These are phyloP conservation scores for Syrrhaptes paradoxus DNA, from an alignment of 2,113 vertebrate genomes.

Conservation along the genomic window DNA sequence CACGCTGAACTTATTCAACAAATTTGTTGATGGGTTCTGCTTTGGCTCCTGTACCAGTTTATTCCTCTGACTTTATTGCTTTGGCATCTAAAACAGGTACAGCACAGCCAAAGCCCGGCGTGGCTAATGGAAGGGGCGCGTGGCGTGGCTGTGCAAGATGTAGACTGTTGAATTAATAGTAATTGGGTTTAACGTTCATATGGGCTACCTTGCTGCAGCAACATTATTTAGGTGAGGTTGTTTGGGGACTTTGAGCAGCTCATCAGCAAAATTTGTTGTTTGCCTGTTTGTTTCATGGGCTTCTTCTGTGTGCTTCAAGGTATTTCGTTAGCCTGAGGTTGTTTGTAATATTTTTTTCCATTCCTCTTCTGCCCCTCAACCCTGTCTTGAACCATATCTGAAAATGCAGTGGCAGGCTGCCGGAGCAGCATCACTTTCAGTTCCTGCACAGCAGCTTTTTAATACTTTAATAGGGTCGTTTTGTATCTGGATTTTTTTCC, in stretches of 20 bases:
- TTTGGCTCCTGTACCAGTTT: neutral
- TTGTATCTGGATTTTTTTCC: neutral
- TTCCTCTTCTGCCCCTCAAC: neutral
- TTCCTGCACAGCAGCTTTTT: neutral
- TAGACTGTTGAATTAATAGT: neutral
- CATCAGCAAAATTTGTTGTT: neutral
- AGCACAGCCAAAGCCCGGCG: neutral
- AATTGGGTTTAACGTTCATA: rapidly evolving
- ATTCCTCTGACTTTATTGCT: neutral
- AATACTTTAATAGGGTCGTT: neutral
- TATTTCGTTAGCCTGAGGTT: neutral
- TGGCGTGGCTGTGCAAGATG: neutral
- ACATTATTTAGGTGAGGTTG: rapidly evolving
- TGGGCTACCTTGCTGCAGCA: rapidly evolving
- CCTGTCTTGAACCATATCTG: neutral
- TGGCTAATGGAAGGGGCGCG: neutral
- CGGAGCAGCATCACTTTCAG: rapidly evolving
- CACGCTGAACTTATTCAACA: neutral
- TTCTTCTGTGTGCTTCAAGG: neutral
- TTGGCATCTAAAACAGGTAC: neutral
- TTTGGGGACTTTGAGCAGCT: neutral
- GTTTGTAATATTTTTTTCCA: rapidly evolving
- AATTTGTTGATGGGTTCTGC: neutral
- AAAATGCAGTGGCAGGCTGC: too few species aligned
- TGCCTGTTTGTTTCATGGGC: neutral